Percentiles rank a stretch among this genome's conserved stretches.
Evolutionary conservation across 2,113 vertebrate genomes (phyloP).

Genomic region (Paracanthobrama guichenoti): DNA sequence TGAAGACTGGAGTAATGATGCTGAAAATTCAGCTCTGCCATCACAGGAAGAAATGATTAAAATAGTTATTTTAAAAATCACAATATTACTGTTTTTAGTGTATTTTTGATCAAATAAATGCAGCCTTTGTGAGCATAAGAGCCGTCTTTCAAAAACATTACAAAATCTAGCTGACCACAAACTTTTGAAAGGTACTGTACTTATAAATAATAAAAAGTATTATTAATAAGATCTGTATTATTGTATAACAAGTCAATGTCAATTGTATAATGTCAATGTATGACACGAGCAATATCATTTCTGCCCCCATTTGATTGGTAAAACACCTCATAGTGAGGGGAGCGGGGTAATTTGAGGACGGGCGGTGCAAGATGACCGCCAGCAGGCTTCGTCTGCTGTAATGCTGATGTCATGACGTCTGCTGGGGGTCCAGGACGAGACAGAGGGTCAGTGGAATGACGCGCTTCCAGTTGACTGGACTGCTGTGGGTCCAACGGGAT

Average conservation of each 20-base stretch:
- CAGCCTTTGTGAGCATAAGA: neutral
- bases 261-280: too few relatives aligned
- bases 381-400: conserved; percentile 3
- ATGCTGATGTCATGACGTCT: conserved; percentile 44
- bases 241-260: neutral
- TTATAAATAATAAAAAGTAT: neutral
- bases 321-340: neutral
- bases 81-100: neutral
- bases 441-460: conserved; percentile 42
- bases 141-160: neutral
- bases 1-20: too few relatives aligned
- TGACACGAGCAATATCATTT: neutral
- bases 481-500: conserved; percentile 29
- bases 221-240: too few relatives aligned
- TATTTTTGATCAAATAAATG: neutral
- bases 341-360: neutral
- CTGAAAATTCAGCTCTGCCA: too few relatives aligned
- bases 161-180: neutral
- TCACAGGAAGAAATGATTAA: too few relatives aligned
- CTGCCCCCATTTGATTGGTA: neutral
- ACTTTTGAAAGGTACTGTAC: neutral
- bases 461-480: conserved; percentile 35
- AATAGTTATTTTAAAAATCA: too few relatives aligned
- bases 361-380: neutral
- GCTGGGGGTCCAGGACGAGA: conserved; percentile 49